phyloP scores from a whole-genome alignment of 2,797 vertebrate species.

The Gymnopithys bicolor region DNA sequence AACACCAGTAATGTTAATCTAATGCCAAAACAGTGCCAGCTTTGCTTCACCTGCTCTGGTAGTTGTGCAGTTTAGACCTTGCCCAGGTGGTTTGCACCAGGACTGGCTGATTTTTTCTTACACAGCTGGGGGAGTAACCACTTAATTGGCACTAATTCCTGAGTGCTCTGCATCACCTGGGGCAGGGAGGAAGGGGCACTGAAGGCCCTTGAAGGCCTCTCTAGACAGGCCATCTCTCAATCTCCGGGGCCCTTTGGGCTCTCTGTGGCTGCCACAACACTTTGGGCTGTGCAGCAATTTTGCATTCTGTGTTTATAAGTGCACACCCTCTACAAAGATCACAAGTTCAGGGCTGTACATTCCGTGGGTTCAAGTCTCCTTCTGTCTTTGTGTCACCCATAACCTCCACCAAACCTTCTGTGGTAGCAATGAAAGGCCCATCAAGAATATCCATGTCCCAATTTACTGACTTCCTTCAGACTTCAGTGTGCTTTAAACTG shows the following conservation, averaged over 20 bases:
- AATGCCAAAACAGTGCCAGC: neutral
- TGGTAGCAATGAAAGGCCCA: neutral
- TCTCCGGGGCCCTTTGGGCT: neutral
- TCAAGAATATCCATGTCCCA: neutral
- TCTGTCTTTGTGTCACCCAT: neutral
- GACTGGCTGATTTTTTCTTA: neutral
- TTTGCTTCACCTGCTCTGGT: neutral
- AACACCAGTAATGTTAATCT: neutral
- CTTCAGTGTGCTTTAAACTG: neutral
- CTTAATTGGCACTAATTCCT: neutral
- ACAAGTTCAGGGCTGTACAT: neutral
- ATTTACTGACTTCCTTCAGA: neutral
- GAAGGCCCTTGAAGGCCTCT: no score
- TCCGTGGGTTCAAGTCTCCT: neutral
- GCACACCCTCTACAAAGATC: neutral
- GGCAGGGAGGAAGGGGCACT: neutral
- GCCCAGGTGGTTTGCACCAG: neutral
- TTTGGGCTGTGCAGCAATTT: neutral
- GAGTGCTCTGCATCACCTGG: neutral
- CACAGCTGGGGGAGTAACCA: neutral
- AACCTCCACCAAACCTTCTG: neutral
- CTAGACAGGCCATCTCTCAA: neutral
- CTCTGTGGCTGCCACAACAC: neutral
- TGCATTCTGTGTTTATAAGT: no score
- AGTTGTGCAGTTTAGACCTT: neutral